phyloP scores from a whole-genome alignment of 2,113 vertebrate genomes.

The Climacteris rufus region DNA sequence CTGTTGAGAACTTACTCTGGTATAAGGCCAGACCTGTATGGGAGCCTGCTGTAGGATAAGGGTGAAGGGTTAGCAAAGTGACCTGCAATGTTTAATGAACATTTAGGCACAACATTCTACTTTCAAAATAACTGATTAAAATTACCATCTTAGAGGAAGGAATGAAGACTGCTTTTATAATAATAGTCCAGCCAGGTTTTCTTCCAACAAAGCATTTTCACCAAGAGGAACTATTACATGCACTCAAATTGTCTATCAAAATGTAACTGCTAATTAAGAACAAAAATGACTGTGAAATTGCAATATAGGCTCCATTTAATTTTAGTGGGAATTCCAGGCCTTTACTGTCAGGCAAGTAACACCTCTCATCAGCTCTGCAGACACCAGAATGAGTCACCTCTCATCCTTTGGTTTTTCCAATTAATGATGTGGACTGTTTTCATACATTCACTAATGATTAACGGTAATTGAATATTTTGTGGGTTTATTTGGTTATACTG shows the following conservation, averaged over 20 bases:
- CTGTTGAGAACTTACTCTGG: background rate
- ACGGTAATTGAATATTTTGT: background rate
- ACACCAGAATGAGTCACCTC: background rate
- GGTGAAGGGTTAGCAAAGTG: background rate
- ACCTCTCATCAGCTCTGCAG: conserved; percentile 39
- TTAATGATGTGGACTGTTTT: conserved; percentile 36
- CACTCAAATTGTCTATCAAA: conserved; percentile 48
- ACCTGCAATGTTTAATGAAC: background rate
- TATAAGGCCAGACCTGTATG: background rate
- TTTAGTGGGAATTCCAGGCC: conserved; percentile 27
- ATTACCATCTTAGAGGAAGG: background rate
- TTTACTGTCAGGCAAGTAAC: conserved; percentile 39
- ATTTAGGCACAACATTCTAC: background rate
- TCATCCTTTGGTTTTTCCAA: background rate
- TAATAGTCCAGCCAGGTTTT: background rate
- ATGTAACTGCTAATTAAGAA: conserved; percentile 63
- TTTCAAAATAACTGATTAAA: background rate
- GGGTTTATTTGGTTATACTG: background rate
- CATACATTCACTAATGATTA: background rate
- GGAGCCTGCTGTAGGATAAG: background rate
- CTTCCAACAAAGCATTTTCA: background rate
- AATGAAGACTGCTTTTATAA: background rate
- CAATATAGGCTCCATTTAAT: conserved; percentile 35
- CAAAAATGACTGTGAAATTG: conserved; percentile 63
- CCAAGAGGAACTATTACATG: background rate